A percentile compares a stretch with the other conserved stretches of the same genome.
Conservation (phyloP, 2,888 invertebrate species). For the Erebia ligea region DNA sequence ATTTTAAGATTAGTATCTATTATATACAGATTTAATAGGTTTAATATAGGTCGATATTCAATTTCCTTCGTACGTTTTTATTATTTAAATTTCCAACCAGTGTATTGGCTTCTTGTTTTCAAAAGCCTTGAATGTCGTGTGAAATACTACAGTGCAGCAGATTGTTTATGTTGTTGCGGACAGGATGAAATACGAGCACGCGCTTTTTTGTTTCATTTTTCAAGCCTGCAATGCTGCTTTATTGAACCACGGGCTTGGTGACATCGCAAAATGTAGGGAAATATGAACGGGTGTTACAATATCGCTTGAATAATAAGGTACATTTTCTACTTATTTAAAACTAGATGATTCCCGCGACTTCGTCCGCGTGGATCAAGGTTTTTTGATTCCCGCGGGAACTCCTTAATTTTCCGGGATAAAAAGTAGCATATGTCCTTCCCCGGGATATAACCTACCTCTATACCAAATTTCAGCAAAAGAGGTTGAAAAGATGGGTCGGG, state of each 20-base stretch:
- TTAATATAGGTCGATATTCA: too few relatives aligned
- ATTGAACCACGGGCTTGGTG: conserved; percentile 5
- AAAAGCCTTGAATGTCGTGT: conserved; percentile 50
- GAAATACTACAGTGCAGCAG: conserved; percentile 50
- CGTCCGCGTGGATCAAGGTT: too few relatives aligned
- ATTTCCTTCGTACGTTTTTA: background rate
- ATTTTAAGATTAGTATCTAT: too few relatives aligned
- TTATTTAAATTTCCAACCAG: conserved; percentile 2
- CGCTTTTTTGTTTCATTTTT: conserved; percentile 3
- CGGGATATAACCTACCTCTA: too few relatives aligned
- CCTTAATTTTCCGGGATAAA: too few relatives aligned
- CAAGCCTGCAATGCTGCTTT: conserved; percentile 14
- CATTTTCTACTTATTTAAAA: background rate
- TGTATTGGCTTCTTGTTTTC: conserved; percentile 53
- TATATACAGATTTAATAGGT: too few relatives aligned
- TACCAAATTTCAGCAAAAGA: too few relatives aligned
- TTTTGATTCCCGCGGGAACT: too few relatives aligned
- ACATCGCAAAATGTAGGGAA: conserved; percentile 6
- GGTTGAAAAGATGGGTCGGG: too few relatives aligned
- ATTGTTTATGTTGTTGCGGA: conserved; percentile 22
- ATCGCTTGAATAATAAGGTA: background rate
- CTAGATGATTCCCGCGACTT: too few relatives aligned
- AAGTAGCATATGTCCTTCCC: too few relatives aligned
- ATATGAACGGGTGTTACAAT: conserved; percentile 2
- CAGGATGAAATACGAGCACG: conserved; percentile 14